phyloP scores from a whole-genome alignment of 2,113 vertebrate genomes.

The Meriones unguiculatus region DNA sequence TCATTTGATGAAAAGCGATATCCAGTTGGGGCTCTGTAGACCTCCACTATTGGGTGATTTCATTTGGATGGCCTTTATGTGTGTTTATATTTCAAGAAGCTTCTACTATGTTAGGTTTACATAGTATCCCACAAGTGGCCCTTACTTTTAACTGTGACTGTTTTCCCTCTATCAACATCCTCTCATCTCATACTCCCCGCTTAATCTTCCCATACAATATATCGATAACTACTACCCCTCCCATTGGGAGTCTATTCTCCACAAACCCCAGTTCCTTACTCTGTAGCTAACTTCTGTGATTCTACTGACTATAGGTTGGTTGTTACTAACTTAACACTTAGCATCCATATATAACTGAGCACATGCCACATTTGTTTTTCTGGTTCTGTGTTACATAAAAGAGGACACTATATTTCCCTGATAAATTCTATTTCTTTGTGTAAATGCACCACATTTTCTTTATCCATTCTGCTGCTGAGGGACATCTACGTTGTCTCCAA shows the following conservation, averaged over 20 bases:
- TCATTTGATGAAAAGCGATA: neutral
- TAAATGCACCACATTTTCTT: neutral
- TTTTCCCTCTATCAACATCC: neutral
- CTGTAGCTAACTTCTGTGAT: neutral
- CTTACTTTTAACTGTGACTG: neutral
- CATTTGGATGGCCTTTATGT: neutral
- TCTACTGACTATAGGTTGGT: neutral
- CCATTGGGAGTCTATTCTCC: neutral
- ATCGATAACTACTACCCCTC: neutral
- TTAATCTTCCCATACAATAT: neutral
- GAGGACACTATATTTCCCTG: neutral
- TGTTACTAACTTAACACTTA: neutral
- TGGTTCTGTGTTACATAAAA: neutral
- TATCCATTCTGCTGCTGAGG: neutral
- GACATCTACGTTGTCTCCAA: neutral
- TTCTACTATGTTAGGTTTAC: neutral
- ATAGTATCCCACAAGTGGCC: neutral
- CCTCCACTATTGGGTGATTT: neutral
- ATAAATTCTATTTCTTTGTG: neutral
- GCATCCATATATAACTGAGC: neutral
- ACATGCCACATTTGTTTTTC: neutral
- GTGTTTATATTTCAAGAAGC: neutral
- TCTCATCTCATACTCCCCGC: neutral
- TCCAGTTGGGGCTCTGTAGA: neutral
- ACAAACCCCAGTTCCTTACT: neutral